phyloP scores from a whole-genome alignment of 2,113 vertebrate genomes.

The Herpailurus yagouaroundi region DNA sequence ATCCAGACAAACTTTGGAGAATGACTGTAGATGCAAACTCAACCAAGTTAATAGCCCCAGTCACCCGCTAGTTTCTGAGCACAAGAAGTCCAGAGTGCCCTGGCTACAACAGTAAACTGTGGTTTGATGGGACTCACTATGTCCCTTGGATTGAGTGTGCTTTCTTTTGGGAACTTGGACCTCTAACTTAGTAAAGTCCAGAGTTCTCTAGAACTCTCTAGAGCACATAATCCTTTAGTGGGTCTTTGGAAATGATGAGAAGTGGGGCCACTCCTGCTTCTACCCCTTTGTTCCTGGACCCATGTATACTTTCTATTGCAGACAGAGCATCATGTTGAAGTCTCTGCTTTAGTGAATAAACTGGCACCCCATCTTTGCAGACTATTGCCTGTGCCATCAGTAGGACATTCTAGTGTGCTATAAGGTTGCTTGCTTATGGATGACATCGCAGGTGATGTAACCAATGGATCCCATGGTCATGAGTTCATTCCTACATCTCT shows the following conservation, averaged over 20 bases:
- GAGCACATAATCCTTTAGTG: not conserved
- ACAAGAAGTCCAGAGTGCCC: not conserved
- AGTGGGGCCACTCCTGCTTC: not conserved
- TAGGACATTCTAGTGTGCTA: not conserved
- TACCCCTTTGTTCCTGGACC: not conserved
- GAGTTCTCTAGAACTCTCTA: not conserved
- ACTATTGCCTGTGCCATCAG: not conserved
- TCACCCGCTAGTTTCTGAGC: not conserved
- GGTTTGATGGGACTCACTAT: not conserved
- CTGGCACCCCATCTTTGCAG: not conserved
- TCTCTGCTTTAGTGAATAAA: constrained; percentile 7
- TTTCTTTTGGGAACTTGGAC: not conserved
- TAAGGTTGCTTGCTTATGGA: not conserved
- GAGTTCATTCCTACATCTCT: not conserved
- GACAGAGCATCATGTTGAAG: not conserved
- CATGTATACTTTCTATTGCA: not conserved
- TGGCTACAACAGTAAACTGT: not conserved
- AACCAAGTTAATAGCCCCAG: not conserved
- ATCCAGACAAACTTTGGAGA: not conserved
- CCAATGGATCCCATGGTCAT: not conserved
- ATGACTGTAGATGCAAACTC: not conserved
- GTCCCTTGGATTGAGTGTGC: not conserved
- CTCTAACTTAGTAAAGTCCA: not conserved
- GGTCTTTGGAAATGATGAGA: not conserved
- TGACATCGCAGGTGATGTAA: not conserved